Percentiles rank a stretch among this genome's conserved stretches.
Conservation (phyloP, 2,888 invertebrate genomes). For the Xestia c-nigrum region DNA sequence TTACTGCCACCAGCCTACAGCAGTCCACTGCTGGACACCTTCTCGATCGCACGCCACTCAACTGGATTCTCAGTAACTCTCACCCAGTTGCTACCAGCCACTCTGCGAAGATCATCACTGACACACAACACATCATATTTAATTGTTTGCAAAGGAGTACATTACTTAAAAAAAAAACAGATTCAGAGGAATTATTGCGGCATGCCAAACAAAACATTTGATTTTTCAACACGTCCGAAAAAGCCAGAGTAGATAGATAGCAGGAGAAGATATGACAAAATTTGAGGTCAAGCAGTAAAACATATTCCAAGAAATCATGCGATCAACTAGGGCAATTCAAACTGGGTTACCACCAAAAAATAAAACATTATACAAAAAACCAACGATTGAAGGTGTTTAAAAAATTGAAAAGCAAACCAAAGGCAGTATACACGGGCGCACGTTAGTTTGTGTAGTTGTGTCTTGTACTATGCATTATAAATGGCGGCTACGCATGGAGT, state of each 20-base stretch:
- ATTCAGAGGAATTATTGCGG: neutral
- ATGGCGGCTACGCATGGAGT: slow-evolving; percentile 72
- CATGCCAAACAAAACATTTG: neutral
- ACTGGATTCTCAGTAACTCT: too few relatives aligned
- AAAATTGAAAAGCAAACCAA: slow-evolving; percentile 71
- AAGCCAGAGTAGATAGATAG: neutral
- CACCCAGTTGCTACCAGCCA: too few relatives aligned
- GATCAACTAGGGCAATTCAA: neutral
- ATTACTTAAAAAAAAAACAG: too few relatives aligned
- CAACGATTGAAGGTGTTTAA: slow-evolving; percentile 40
- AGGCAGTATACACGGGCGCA: slow-evolving; percentile 68
- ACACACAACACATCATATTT: too few relatives aligned
- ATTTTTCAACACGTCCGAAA: neutral
- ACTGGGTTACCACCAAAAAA: neutral
- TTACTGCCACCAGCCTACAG: too few relatives aligned
- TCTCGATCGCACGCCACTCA: too few relatives aligned
- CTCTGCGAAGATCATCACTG: too few relatives aligned
- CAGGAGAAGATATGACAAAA: neutral
- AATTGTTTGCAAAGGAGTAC: neutral
- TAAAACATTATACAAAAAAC: slow-evolving; percentile 30
- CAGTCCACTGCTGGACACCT: too few relatives aligned
- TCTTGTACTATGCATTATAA: slow-evolving; percentile 77
- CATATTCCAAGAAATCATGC: neutral
- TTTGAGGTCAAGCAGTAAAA: too few relatives aligned
- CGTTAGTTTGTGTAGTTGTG: slow-evolving; percentile 73